Conservation (phyloP, 2,888 invertebrate species). For the Merodon equestris region DNA sequence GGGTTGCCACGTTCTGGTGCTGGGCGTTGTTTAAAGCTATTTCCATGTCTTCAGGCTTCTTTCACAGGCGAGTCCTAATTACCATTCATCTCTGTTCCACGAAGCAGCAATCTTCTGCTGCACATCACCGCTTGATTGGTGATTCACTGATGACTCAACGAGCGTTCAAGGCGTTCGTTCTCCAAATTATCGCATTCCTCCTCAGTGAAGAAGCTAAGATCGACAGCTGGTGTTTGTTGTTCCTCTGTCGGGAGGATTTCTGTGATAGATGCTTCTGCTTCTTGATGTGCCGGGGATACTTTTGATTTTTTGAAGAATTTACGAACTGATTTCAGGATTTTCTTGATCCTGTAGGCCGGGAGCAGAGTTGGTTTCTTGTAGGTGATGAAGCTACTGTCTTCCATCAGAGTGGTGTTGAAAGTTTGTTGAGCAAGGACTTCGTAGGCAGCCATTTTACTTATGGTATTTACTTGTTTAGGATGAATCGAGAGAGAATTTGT, state of each 20-base stretch:
- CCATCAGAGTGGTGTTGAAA: conserved; percentile 26
- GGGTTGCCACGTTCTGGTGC: conserved; percentile 39
- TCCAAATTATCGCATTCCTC: conserved; percentile 71
- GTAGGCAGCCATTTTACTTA: conserved; percentile 71
- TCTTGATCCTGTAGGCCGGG: conserved; percentile 70
- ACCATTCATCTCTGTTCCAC: conserved; percentile 15
- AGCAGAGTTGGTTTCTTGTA: conserved; percentile 69
- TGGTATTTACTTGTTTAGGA: conserved; percentile 14
- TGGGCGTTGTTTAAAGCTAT: conserved; percentile 21
- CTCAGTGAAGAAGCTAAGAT: conserved; percentile 55
- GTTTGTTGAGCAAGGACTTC: conserved; percentile 70
- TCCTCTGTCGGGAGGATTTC: conserved; percentile 51
- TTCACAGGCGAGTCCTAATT: conserved; percentile 9
- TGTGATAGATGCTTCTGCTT: conserved; percentile 39
- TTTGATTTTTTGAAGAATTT: conserved; percentile 69
- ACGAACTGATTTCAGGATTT: conserved; percentile 70
- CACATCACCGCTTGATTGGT: not conserved
- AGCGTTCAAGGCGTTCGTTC: conserved; percentile 70
- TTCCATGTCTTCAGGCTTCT: conserved; percentile 15
- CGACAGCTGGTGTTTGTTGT: conserved; percentile 10
- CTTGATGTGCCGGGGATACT: conserved; percentile 27
- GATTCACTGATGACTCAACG: not conserved
- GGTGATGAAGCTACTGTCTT: conserved; percentile 37
- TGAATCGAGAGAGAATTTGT: not conserved
- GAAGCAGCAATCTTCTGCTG: conserved; percentile 6